Base-by-base conservation (phyloP, 1,140 invertebrate genomes). In the Drosophila parvula region DNA sequence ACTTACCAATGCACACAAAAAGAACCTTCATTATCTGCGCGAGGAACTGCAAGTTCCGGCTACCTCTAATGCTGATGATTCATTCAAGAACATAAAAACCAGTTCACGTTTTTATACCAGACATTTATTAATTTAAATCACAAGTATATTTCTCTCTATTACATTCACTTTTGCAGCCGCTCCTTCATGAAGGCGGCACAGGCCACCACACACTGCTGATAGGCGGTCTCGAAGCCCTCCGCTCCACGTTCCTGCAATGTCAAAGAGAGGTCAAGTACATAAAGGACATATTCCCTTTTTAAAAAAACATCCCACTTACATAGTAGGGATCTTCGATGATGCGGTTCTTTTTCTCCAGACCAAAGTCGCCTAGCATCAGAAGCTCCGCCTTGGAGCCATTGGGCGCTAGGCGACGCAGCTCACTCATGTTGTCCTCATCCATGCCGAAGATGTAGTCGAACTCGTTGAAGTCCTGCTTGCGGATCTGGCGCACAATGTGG, bases 391-490 rank as follows among this genome's bases (percentile, higher is more conserved):
- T 96, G 48, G 93, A 93, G 53, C 93, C 92, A 61, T 94, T 92
- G 7, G 96, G 96, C 63, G 94, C 94, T 61, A 94, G 92, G 16
- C 91, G 90, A 27, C 94, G 94, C 28, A 98, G 90, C 48, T 95
- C 94, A 9, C 91, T 92, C 90, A 98, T 96, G 88, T 98, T 98
- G 16, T 94, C 93, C 59, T 97, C 93, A 91, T 98, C 97, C 97
- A 98, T 98, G 22, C 97, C 97, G 92, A 98, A 97, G 64, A 98
- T 98, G 84, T 94, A 97, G 90, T 98, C 95, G 91, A 95, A 98
- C 7, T 94, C 92, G 11, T 94, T 89, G 80, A 97, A 98, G 91
- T 98, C 97, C 30, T 94, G 91, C 60, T 92, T 75, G 7, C 86
- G 94, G 44, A 98, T 94, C 94, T 96, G 94, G 92, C 97, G 94